Evolutionary conservation across 1,140 invertebrate genomes (phyloP), one percentile per base, ranked within the genome.

Genomic region (Colletes gigas): DNA sequence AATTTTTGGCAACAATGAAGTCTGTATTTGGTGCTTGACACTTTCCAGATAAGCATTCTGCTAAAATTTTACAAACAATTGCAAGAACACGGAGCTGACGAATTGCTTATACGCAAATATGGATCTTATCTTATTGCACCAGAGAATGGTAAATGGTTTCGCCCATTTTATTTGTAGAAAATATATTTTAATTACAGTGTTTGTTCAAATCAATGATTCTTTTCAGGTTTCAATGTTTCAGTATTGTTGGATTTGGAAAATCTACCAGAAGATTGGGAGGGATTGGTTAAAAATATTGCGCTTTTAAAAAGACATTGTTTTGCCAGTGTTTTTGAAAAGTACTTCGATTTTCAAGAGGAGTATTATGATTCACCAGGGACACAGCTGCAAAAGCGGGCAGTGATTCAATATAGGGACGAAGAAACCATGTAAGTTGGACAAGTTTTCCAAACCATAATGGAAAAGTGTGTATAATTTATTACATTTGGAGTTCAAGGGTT

Each of bases 281-380:
- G 96, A 82, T 91, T 97, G 87, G 96, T 99, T 72, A 97, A 98
- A 92, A 98, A 98, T 95, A 97, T 99, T 84, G 98, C 98, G 41
- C 94, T 99, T 41, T 93, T 99, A 59, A 99, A 99, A 93, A 96
- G 99, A 89, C 99, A 99, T 94, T 99, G 99, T 94, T 99, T 99
- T 94, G 99, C 99, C 19, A 99, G 99, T 59, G 98, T 99, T 54
- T 99, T 99, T 94, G 98, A 99, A 94, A 99, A 99, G 91, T 99
- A 99, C 94, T 99, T 99, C 94, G 96, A 99, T 91, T 98, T 98
- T 93, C 99, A 99, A 95, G 98, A 98, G 92, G 95, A 97, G 86
- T 99, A 99, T 94, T 99, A 99, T 94, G 96, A 99, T 89, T 98
- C 98, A 92, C 98, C 99, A 94, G 98, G 97, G 3, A 96, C 97